phyloP scores from a whole-genome alignment of 2,888 invertebrate genomes.

The Steinernema hermaphroditum region DNA sequence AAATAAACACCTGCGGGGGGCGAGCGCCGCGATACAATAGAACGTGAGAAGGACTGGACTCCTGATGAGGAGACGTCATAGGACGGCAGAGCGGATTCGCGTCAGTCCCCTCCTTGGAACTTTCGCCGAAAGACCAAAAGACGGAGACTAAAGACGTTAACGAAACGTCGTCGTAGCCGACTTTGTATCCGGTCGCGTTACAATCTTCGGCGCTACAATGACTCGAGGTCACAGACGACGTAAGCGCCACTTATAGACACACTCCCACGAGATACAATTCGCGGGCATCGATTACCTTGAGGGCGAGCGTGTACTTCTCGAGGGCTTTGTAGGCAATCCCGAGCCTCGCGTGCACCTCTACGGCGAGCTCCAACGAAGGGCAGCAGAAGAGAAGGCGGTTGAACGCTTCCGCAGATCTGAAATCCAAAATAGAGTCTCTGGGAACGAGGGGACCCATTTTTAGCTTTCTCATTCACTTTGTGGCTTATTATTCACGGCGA shows the following conservation, averaged over 20 bases:
- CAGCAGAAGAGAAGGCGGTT: constrained; percentile 91
- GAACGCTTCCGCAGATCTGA: constrained; percentile 90
- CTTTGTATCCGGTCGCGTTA: neutral
- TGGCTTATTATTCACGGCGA: neutral
- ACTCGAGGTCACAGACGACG: no score
- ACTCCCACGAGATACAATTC: no score
- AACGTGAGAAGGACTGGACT: neutral
- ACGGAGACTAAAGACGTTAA: neutral
- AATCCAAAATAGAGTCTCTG: constrained; percentile 68
- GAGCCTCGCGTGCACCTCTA: constrained; percentile 93
- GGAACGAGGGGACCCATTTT: no score
- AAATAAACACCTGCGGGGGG: constrained; percentile 18
- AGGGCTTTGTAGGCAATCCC: constrained; percentile 96
- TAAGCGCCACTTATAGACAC: no score
- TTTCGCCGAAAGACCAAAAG: neutral
- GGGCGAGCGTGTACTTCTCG: constrained; percentile 84
- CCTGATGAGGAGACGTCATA: neutral
- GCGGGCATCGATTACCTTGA: no score
- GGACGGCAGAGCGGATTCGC: no score
- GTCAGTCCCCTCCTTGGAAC: no score
- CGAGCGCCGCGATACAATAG: neutral
- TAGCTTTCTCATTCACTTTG: neutral
- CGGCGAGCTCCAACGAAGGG: constrained; percentile 83
- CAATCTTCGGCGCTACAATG: neutral
- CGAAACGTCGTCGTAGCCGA: no score